Evolutionary conservation across 2,113 vertebrate genomes (phyloP).

Genomic region (Pelobates fuscus): DNA sequence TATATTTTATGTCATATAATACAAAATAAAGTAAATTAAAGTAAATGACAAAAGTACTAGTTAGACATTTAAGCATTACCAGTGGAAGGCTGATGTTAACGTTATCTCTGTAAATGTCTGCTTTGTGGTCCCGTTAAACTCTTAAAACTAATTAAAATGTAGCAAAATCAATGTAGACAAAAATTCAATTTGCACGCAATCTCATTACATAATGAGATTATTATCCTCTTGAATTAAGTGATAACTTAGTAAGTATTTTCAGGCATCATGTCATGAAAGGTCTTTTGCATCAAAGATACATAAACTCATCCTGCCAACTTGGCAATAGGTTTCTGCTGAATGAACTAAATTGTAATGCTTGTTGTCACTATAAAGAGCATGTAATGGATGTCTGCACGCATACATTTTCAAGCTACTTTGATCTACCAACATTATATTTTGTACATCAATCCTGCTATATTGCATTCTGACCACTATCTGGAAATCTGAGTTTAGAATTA

Average conservation of each 20-base stretch:
- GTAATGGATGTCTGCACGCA: constrained; percentile 17
- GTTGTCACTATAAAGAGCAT: constrained; percentile 27
- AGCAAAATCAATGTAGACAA: constrained; percentile 3
- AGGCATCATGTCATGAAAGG: constrained; percentile 19
- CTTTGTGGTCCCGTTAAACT: constrained; percentile 1
- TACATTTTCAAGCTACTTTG: constrained; percentile 16
- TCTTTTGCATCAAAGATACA: constrained; percentile 20
- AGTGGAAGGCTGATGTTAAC: background rate
- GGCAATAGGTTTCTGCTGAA: constrained; percentile 35
- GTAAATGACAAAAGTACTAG: no score
- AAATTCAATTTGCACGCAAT: background rate
- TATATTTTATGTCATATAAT: background rate
- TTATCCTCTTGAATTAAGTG: constrained; percentile 29
- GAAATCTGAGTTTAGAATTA: background rate
- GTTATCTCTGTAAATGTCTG: constrained; percentile 2
- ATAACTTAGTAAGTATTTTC: background rate
- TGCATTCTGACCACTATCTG: background rate
- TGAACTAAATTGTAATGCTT: constrained; percentile 34
- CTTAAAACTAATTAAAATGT: constrained; percentile 28
- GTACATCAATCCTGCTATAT: constrained; percentile 8
- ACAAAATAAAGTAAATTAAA: background rate
- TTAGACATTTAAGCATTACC: background rate
- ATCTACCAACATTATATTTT: constrained; percentile 8
- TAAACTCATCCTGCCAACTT: constrained; percentile 28
- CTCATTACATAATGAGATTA: constrained; percentile 21